Conservation (phyloP, 2,113 vertebrate species). For the Entosphenus tridentatus region DNA sequence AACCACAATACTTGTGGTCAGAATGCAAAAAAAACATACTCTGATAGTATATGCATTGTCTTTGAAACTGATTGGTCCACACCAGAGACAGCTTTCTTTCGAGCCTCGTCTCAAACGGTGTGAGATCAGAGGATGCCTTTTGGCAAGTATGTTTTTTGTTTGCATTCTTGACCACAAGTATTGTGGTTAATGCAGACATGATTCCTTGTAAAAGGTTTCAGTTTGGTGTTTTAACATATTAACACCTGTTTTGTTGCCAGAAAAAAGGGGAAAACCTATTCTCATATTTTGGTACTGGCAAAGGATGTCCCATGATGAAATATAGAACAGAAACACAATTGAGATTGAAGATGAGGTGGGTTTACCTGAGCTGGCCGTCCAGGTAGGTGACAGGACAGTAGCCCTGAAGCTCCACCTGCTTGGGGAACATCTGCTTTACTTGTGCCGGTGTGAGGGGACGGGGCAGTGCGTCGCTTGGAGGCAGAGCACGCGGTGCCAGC, state of each 20-base stretch:
- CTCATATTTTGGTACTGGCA: too few relatives aligned
- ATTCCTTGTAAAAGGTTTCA: not conserved
- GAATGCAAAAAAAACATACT: too few relatives aligned
- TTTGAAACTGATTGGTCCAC: too few relatives aligned
- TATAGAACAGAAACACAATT: not conserved
- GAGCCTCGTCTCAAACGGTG: too few relatives aligned
- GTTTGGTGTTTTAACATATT: too few relatives aligned
- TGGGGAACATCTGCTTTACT: constrained; percentile 42
- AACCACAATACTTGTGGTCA: too few relatives aligned
- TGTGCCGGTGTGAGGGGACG: constrained; percentile 30
- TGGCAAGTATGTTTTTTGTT: too few relatives aligned
- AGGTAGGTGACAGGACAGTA: constrained; percentile 70
- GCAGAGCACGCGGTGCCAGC: constrained; percentile 35
- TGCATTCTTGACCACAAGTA: not conserved
- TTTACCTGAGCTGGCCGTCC: constrained; percentile 56
- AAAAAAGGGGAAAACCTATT: too few relatives aligned
- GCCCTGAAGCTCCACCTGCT: constrained; percentile 46
- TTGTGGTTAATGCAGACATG: not conserved
- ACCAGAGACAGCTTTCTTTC: too few relatives aligned
- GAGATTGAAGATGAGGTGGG: not conserved
- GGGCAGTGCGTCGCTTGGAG: constrained; percentile 33
- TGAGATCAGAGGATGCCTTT: too few relatives aligned
- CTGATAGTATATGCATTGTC: too few relatives aligned
- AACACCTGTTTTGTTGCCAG: too few relatives aligned
- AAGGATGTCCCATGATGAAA: not conserved